Percentiles rank a stretch among this genome's conserved stretches.
phyloP scores from a whole-genome alignment of 2,797 vertebrate genomes.

The Gila robusta region DNA sequence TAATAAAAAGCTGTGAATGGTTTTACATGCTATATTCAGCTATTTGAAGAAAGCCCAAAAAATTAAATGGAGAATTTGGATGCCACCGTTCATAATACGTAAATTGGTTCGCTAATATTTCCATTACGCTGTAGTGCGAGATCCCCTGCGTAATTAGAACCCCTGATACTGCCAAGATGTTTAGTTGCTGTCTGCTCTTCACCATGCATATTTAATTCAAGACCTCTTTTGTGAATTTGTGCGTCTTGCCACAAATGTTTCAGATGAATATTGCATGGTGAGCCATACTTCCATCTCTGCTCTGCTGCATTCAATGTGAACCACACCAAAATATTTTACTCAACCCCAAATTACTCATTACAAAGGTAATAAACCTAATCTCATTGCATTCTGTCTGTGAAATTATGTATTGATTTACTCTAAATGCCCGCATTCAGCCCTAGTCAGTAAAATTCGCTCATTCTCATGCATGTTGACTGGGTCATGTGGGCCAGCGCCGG shows the following conservation, averaged over 20 bases:
- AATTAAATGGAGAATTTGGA: not conserved
- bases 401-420: constrained; percentile 64
- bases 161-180: constrained; percentile 29
- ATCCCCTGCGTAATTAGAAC: constrained; percentile 13
- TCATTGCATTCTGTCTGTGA: constrained; percentile 57
- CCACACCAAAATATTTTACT: constrained; percentile 43
- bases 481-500: constrained; percentile 31
- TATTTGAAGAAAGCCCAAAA: not conserved
- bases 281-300: constrained; percentile 14
- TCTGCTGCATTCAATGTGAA: constrained; percentile 35
- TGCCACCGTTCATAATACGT: constrained; percentile 6
- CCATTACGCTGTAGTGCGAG: not conserved
- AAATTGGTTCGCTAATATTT: constrained; percentile 43
- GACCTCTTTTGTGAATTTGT: constrained; percentile 38
- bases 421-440: constrained; percentile 47
- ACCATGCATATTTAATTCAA: constrained; percentile 40
- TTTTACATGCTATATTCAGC: constrained; percentile 24
- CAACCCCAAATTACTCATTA: constrained; percentile 61
- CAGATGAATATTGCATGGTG: constrained; percentile 45
- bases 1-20: not conserved
- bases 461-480: constrained; percentile 50
- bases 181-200: constrained; percentile 40
- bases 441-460: constrained; percentile 47
- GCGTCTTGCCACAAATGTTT: constrained; percentile 1
- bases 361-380: constrained; percentile 63